Percentiles rank a stretch among this genome's conserved stretches.
Conservation (phyloP, 2,113 vertebrate genomes). For the Ascaphus truei region DNA sequence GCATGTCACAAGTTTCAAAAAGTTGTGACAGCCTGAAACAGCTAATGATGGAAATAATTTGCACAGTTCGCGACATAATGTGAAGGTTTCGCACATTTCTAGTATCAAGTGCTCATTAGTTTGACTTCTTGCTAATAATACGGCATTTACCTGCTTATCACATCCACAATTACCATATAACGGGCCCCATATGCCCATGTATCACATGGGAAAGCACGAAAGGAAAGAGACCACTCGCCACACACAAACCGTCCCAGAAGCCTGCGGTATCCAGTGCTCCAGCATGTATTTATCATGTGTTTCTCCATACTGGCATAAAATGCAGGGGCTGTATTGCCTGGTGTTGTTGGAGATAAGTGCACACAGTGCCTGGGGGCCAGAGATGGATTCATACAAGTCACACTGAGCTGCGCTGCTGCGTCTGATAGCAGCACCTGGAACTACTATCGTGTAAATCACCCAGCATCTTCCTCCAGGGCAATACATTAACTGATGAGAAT, state of each 20-base stretch:
- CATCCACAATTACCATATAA: neutral
- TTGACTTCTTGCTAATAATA: neutral
- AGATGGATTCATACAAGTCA: constrained; percentile 6
- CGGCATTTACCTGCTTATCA: neutral
- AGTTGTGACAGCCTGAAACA: no score
- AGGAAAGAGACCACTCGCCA: neutral
- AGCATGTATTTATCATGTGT: constrained; percentile 25
- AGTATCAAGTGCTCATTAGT: no score
- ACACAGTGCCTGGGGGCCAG: constrained; percentile 26
- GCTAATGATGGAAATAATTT: no score
- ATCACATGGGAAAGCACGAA: neutral
- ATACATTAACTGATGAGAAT: constrained; percentile 7
- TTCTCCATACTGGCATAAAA: neutral
- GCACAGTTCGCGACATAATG: no score
- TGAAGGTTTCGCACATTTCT: no score
- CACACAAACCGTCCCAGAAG: neutral
- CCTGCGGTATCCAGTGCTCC: neutral
- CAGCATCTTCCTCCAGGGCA: constrained; percentile 30
- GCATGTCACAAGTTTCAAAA: no score
- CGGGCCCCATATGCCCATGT: neutral
- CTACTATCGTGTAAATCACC: constrained; percentile 5
- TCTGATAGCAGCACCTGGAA: constrained; percentile 24
- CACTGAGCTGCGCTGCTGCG: neutral
- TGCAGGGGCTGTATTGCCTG: neutral
- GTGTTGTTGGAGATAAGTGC: constrained; percentile 18